Evolutionary conservation across 2,888 invertebrate genomes (phyloP).

Genomic region (Bimastos eiseni): DNA sequence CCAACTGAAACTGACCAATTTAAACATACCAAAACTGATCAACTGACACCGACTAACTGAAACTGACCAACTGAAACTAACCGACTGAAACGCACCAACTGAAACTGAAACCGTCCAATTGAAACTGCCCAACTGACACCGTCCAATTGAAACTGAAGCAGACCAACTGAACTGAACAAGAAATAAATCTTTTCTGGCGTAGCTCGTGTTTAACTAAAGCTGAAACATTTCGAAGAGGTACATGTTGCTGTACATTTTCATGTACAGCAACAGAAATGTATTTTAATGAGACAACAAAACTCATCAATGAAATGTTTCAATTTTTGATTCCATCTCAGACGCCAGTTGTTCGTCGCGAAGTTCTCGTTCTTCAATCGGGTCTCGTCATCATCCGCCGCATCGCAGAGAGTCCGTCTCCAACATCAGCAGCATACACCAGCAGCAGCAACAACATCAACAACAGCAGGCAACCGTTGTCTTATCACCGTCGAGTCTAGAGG

Average conservation of each 20-base stretch:
- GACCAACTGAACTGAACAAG: no score
- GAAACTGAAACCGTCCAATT: no score
- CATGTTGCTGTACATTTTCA: not conserved
- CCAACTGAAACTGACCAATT: no score
- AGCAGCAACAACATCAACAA: not conserved
- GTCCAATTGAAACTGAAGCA: no score
- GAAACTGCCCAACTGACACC: no score
- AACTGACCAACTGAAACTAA: no score
- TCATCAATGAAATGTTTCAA: not conserved
- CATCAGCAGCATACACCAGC: not conserved
- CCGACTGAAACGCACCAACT: no score
- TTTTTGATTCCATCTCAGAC: not conserved
- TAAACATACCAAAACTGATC: no score
- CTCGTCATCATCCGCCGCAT: not conserved
- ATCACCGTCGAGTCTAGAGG: not conserved
- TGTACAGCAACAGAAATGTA: not conserved
- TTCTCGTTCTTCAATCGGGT: not conserved
- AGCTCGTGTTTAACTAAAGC: not conserved
- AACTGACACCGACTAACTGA: no score
- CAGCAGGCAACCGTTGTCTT: not conserved
- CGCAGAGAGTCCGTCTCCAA: not conserved
- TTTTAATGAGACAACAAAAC: not conserved
- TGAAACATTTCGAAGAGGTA: not conserved
- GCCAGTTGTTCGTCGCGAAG: conserved; percentile 3
- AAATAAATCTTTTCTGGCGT: not conserved